These are phyloP conservation scores for Antechinus flavipes DNA, from an alignment of 2,113 vertebrate genomes.

Conservation along the genomic window DNA sequence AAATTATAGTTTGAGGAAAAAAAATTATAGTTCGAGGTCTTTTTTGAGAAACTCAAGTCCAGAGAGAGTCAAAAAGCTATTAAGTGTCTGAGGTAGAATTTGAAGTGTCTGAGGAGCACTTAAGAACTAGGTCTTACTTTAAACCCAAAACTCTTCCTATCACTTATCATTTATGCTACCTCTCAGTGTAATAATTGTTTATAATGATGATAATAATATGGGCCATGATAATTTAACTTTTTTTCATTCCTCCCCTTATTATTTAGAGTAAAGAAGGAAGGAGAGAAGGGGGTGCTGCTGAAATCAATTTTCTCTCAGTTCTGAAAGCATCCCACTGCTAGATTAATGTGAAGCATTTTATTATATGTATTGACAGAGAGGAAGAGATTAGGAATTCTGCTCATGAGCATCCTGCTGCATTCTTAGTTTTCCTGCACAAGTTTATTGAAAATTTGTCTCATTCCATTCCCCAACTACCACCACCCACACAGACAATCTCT, in stretches of 20 bases:
- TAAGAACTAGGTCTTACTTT: neutral
- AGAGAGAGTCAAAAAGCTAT: neutral
- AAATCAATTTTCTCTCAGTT: conserved; percentile 39
- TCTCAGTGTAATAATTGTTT: neutral
- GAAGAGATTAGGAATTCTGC: conserved; percentile 25
- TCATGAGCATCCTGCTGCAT: conserved; percentile 29
- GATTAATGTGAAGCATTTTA: conserved; percentile 28
- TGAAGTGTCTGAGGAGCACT: neutral
- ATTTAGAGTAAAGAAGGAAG: neutral
- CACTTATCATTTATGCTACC: neutral
- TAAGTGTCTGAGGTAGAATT: neutral
- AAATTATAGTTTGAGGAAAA: neutral
- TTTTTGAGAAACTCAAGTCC: neutral
- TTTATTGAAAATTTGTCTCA: conserved; percentile 42
- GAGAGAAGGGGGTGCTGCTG: conserved; percentile 22
- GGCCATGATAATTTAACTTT: neutral
- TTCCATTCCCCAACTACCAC: conserved; percentile 10
- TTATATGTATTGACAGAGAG: neutral
- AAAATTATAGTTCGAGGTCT: neutral
- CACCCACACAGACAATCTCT: conserved; percentile 9
- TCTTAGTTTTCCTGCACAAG: conserved; percentile 24
- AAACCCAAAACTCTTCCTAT: neutral
- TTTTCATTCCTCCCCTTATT: neutral
- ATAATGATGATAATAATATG: neutral
- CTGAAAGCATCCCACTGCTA: conserved; percentile 38